Base-by-base conservation (phyloP, 2,888 invertebrate genomes). In the Tridacna gigas region DNA sequence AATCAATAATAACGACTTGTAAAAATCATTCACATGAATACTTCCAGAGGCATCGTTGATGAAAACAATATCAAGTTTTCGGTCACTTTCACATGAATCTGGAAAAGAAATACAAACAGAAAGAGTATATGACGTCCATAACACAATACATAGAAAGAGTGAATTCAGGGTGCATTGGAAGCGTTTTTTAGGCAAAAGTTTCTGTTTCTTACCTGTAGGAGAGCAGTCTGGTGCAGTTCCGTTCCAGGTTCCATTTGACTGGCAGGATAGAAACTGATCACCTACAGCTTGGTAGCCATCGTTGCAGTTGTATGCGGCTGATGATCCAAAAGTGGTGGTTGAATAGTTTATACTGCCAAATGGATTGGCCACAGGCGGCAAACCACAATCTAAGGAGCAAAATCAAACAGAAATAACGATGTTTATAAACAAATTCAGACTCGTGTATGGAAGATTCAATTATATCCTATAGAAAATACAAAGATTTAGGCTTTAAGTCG, bases 211-310 rank as follows among this genome's bases (percentile, higher is more conserved):
- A 15, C 66, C 61, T 61, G 22, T 20, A 26, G 66, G 66, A 25
- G 18, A 26, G 11, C 66, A 66, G 12, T 37, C 18, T 28, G 37
- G 66, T 11, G 37, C 66, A 66, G 18, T 37, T 25, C 66, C 37
- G 26, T 66, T 66, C 66, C 66, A 66, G 22, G 26, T 26, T 22
- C 66, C 66, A 66, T 66, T 37, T 15, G 66, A 25, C 20, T 66
- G 66, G 18, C 66, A 66, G 12, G 13, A 18, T 26, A 37, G 0
- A 11, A 9, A 26, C 11, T 22, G 18, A 20, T 22, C 18, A 26
- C 66, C 66, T 28, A 25, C 26, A 11, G 28, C 9, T 26, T 20
- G 9, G 37, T 66, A 66, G 12, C 66, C 66, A 12, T 25, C 11
- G 20, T 66, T 26, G 28, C 66, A 66, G 7, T 61, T 22, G 25